Percentiles rank a stretch among this genome's conserved stretches.
phyloP scores from a whole-genome alignment of 2,113 vertebrate genomes.

The Bettongia penicillata region DNA sequence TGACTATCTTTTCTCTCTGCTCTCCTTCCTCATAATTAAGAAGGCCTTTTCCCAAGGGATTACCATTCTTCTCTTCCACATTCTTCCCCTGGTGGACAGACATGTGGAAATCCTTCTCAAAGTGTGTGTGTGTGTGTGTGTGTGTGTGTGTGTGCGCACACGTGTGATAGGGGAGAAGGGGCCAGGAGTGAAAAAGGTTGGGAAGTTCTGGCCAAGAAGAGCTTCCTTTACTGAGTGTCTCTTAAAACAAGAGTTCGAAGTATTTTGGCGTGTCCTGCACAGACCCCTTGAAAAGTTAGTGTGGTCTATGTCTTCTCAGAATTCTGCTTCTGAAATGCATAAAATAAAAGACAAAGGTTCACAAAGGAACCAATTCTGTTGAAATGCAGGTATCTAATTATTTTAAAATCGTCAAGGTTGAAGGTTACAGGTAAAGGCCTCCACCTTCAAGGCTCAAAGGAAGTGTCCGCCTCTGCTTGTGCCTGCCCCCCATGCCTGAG shows the following conservation, averaged over 20 bases:
- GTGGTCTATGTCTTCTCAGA: background rate
- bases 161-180: no score
- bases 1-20: background rate
- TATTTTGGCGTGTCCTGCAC: background rate
- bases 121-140: no score
- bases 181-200: no score
- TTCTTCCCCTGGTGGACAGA: background rate
- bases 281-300: background rate
- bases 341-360: background rate
- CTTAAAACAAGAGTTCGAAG: no score
- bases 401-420: background rate
- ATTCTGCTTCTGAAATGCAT: background rate
- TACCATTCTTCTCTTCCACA: background rate
- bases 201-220: no score
- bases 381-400: background rate
- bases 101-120: no score
- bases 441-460: no score
- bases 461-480: no score
- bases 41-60: background rate
- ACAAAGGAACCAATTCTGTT: background rate
- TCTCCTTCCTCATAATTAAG: background rate
- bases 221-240: no score
- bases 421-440: background rate
- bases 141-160: no score
- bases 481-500: no score